Conservation (phyloP, 2,888 invertebrate species). For the Baccha elongata region DNA sequence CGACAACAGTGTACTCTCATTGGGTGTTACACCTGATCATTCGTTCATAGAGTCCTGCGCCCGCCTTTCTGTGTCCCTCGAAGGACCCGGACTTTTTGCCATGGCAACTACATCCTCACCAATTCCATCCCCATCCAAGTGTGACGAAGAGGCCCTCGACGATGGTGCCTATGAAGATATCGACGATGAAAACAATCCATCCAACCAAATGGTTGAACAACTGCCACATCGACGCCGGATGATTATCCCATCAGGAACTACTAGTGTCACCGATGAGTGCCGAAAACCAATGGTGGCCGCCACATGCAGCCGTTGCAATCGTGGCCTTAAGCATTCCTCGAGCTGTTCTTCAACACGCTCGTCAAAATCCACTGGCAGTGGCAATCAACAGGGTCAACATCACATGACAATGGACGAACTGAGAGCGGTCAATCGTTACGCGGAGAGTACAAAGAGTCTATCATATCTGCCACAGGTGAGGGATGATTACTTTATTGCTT, state of each 20-base stretch:
- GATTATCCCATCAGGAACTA: slow-evolving; percentile 45
- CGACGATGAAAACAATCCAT: slow-evolving; percentile 76
- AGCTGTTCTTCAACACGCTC: slow-evolving; percentile 89
- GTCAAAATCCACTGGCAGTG: slow-evolving; percentile 83
- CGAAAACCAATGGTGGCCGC: slow-evolving; percentile 66
- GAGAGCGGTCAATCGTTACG: slow-evolving; percentile 93
- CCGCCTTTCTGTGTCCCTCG: slow-evolving; percentile 92
- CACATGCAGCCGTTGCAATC: slow-evolving; percentile 81
- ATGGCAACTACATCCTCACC: slow-evolving; percentile 85
- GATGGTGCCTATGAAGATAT: slow-evolving; percentile 78
- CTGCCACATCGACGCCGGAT: slow-evolving; percentile 71
- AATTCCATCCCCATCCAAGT: slow-evolving; percentile 86
- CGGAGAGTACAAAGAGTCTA: slow-evolving; percentile 95
- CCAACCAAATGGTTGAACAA: slow-evolving; percentile 64
- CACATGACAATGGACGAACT: slow-evolving; percentile 92
- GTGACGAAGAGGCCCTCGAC: slow-evolving; percentile 76
- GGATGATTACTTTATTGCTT: slow-evolving; percentile 82
- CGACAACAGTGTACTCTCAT: slow-evolving; percentile 85
- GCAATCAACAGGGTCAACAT: slow-evolving; percentile 80
- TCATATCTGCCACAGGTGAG: slow-evolving; percentile 95
- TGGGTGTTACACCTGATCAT: slow-evolving; percentile 94
- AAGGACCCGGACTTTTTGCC: slow-evolving; percentile 90
- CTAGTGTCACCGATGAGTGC: slow-evolving; percentile 62
- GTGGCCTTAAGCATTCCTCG: slow-evolving; percentile 81
- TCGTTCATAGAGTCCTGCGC: slow-evolving; percentile 93